phyloP scores from a whole-genome alignment of 2,888 invertebrate genomes.

The Acleris literana region DNA sequence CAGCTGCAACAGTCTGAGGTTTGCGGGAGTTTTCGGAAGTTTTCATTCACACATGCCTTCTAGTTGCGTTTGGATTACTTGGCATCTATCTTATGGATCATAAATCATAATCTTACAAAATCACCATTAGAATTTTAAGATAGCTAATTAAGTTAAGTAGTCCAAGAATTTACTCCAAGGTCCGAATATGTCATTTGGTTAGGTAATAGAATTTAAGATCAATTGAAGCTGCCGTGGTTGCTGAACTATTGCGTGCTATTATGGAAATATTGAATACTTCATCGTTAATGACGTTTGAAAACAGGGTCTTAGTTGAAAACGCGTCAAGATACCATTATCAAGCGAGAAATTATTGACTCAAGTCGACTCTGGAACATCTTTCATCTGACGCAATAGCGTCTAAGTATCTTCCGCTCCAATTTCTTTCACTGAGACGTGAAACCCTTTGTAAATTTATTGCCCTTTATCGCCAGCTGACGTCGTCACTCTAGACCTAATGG shows the following conservation, averaged over 20 bases:
- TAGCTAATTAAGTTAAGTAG: neutral
- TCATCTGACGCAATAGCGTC: slow-evolving; percentile 7
- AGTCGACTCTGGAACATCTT: neutral
- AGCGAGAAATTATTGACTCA: neutral
- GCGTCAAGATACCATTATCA: neutral
- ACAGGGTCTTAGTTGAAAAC: neutral
- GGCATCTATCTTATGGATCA: no score
- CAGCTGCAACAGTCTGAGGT: neutral
- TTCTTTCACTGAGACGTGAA: slow-evolving; percentile 3
- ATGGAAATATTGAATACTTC: neutral
- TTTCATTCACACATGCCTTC: no score
- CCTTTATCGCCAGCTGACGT: slow-evolving; percentile 21
- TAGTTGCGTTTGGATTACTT: no score
- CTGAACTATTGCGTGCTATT: neutral
- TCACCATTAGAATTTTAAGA: no score
- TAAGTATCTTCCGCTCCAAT: slow-evolving; percentile 20
- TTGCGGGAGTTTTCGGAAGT: no score
- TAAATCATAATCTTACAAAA: no score
- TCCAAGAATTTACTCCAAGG: slow-evolving; percentile 4
- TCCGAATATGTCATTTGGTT: neutral
- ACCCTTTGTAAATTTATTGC: slow-evolving; percentile 3
- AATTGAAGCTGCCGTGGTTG: neutral
- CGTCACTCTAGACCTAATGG: slow-evolving; percentile 29
- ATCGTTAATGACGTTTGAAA: neutral
- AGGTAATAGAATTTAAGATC: neutral